Percentiles rank a stretch among this genome's conserved stretches.
Conservation (phyloP, 2,888 invertebrate genomes). For the Xanthostigma xanthostigma region DNA sequence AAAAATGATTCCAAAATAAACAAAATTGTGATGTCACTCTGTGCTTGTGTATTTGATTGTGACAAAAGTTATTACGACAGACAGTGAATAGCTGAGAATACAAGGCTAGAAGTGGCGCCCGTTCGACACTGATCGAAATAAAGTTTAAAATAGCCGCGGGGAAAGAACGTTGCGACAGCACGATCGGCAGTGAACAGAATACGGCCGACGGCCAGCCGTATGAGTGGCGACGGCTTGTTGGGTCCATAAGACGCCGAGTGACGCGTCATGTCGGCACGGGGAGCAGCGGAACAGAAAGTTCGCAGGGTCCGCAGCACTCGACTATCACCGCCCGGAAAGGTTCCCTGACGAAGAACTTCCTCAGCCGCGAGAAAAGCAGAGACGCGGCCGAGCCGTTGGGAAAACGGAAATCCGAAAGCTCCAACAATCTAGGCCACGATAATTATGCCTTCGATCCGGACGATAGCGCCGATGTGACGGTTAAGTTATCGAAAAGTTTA, state of each 20-base stretch:
- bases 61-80: no score
- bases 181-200: slow-evolving; percentile 21
- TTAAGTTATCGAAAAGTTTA: background rate
- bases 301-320: slow-evolving; percentile 7
- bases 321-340: slow-evolving; percentile 22
- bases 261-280: slow-evolving; percentile 26
- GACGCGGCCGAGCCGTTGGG: slow-evolving; percentile 9
- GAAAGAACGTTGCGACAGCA: slow-evolving; percentile 21
- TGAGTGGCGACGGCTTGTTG: slow-evolving; percentile 31
- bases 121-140: slow-evolving; percentile 16
- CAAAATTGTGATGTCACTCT: no score
- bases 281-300: slow-evolving; percentile 6
- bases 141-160: slow-evolving; percentile 20
- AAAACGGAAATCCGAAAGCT: background rate
- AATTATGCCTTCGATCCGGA: slow-evolving; percentile 1
- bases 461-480: background rate
- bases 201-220: slow-evolving; percentile 17
- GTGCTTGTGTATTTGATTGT: no score
- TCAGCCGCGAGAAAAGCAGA: slow-evolving; percentile 19
- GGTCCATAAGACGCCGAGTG: slow-evolving; percentile 30
- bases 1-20: no score
- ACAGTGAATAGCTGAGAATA: no score
- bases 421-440: background rate
- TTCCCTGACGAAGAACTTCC: slow-evolving; percentile 26
- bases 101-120: no score